These are phyloP conservation scores for Eustalomyia histrio DNA, from an alignment of 2,888 invertebrate species.

Conservation along the genomic window DNA sequence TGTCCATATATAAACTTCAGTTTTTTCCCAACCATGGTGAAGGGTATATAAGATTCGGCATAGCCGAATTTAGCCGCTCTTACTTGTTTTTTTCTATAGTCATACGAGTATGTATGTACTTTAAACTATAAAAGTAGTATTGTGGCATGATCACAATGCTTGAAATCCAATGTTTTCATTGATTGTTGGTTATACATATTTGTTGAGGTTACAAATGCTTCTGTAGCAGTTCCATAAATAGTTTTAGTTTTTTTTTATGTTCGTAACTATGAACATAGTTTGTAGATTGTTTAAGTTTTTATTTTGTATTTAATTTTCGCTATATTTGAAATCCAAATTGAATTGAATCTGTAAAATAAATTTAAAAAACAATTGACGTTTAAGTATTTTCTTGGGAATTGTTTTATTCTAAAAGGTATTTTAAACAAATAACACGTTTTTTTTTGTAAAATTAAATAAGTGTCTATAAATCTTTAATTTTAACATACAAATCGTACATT, in stretches of 20 bases:
- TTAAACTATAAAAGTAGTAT: background rate
- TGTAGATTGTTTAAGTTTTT: background rate
- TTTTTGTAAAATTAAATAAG: background rate
- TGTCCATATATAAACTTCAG: too few species aligned
- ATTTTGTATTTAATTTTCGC: background rate
- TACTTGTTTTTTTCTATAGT: background rate
- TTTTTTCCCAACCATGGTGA: too few species aligned
- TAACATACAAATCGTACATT: background rate
- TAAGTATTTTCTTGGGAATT: slow-evolving; percentile 26
- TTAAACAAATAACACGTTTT: slow-evolving; percentile 21
- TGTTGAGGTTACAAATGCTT: slow-evolving; percentile 2
- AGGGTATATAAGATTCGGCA: too few species aligned
- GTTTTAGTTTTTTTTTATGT: slow-evolving; percentile 5
- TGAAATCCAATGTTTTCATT: slow-evolving; percentile 1
- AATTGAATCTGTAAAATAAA: slow-evolving; percentile 19
- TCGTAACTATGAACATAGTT: background rate
- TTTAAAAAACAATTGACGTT: slow-evolving; percentile 21
- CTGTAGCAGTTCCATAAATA: slow-evolving; percentile 27
- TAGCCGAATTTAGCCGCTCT: too few species aligned
- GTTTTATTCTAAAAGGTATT: slow-evolving; percentile 2
- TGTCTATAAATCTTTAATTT: background rate
- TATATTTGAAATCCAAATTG: background rate
- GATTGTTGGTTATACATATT: slow-evolving; percentile 1
- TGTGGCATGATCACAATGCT: slow-evolving; percentile 16
- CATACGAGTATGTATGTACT: background rate